A percentile compares a stretch with the other conserved stretches of the same genome.
Evolutionary conservation across 2,113 vertebrate genomes (phyloP).

Genomic region (Microcebus murinus): DNA sequence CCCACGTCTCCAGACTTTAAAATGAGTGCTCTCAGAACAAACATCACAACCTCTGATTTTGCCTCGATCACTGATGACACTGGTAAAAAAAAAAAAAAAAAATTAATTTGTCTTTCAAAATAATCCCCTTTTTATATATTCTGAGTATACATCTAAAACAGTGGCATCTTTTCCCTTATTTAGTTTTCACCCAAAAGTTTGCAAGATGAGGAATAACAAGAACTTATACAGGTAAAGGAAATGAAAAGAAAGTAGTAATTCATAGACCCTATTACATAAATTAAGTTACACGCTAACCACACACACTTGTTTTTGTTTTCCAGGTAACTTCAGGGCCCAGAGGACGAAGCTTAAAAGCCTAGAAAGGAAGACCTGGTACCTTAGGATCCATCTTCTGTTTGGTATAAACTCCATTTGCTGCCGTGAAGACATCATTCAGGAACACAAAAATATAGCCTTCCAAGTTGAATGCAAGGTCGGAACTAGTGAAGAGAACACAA

Average conservation of each 20-base stretch:
- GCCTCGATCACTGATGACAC: neutral
- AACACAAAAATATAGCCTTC: conserved; percentile 92
- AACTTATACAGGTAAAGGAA: neutral
- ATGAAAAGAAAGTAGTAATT: neutral
- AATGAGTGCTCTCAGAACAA: neutral
- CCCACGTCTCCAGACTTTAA: neutral
- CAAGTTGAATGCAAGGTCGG: conserved; percentile 93
- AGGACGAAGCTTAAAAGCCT: neutral
- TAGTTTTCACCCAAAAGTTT: conserved; percentile 1
- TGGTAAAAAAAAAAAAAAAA: neutral
- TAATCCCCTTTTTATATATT: neutral
- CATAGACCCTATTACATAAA: neutral
- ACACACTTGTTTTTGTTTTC: neutral
- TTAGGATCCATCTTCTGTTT: conserved; percentile 93
- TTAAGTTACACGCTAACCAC: neutral
- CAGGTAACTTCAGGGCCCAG: neutral
- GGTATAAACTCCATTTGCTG: conserved; percentile 92
- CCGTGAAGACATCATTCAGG: conserved; percentile 94
- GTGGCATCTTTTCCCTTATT: neutral
- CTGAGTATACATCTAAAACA: neutral
- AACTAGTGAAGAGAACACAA: conserved; percentile 84
- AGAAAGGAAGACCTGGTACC: conserved; percentile 81
- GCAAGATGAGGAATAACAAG: neutral
- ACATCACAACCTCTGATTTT: neutral
- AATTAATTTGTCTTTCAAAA: conserved; percentile 23